Evolutionary conservation across 2,797 vertebrate species (phyloP).

Genomic region (Remorina albescens): DNA sequence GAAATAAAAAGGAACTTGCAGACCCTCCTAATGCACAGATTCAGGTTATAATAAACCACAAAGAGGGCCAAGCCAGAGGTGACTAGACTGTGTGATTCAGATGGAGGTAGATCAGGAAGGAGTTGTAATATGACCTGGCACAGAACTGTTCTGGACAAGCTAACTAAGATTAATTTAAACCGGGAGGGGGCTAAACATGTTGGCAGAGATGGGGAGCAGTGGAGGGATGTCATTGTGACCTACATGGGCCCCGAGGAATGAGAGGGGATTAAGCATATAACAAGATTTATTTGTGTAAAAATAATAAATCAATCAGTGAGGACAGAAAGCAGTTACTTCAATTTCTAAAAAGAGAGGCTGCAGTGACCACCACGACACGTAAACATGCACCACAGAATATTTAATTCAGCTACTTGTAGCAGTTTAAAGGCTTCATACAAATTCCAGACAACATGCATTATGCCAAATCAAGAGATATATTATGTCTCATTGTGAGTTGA

Average conservation of each 20-base stretch:
- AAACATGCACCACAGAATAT: constrained; percentile 3
- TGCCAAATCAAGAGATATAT: constrained; percentile 7
- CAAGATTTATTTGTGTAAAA: constrained; percentile 8
- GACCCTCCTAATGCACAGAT: background rate
- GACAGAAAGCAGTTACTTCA: background rate
- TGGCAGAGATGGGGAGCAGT: too few relatives aligned
- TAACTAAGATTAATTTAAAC: too few relatives aligned
- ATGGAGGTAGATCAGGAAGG: too few relatives aligned
- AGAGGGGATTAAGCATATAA: background rate
- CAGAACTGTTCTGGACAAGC: too few relatives aligned
- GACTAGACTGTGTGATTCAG: too few relatives aligned
- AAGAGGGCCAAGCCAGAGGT: too few relatives aligned
- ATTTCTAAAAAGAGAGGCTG: background rate
- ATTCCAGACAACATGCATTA: constrained; percentile 28
- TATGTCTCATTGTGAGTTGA: constrained; percentile 17
- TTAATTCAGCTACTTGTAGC: background rate
- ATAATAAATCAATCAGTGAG: background rate
- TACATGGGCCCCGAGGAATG: too few relatives aligned
- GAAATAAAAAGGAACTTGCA: too few relatives aligned
- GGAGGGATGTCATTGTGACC: too few relatives aligned
- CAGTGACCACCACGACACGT: background rate
- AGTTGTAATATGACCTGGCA: too few relatives aligned
- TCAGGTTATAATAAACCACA: background rate
- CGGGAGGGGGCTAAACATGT: too few relatives aligned
- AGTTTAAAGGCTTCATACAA: constrained; percentile 3